Percentiles rank a stretch among this genome's conserved stretches.
These are phyloP conservation scores for Callinectes sapidus DNA, from an alignment of 2,888 invertebrate genomes.

Conservation along the genomic window DNA sequence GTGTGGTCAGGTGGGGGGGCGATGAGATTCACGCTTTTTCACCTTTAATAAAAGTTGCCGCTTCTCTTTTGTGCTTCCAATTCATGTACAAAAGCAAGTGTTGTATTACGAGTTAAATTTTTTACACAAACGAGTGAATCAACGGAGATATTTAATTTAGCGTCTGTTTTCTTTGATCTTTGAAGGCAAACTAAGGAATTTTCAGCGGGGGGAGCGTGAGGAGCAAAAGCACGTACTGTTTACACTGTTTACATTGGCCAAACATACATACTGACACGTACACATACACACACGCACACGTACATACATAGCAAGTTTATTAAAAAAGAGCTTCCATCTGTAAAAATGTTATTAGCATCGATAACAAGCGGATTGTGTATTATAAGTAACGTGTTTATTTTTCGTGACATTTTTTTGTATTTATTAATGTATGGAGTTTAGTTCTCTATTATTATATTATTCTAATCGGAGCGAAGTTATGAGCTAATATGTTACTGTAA, in stretches of 20 bases:
- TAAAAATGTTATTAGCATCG: slow-evolving; percentile 30
- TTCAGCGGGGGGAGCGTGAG: not conserved
- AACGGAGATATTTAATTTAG: not conserved
- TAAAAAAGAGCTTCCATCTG: slow-evolving; percentile 31
- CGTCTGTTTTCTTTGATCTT: not conserved
- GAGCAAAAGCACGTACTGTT: not conserved
- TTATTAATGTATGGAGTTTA: not conserved
- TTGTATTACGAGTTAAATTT: not conserved
- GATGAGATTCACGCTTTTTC: not conserved
- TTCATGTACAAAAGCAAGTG: not conserved
- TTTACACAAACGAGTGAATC: not conserved
- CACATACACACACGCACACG: not conserved
- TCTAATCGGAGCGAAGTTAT: slow-evolving; percentile 5
- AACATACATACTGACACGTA: not conserved
- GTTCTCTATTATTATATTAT: not conserved
- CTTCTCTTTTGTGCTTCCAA: not conserved
- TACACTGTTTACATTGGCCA: not conserved
- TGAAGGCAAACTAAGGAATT: not conserved
- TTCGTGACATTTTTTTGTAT: not conserved
- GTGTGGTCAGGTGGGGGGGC: not conserved
- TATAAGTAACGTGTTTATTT: not conserved
- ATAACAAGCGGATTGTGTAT: slow-evolving; percentile 29
- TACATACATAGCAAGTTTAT: slow-evolving; percentile 20
- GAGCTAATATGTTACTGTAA: not conserved
- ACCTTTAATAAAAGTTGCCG: not conserved